Conservation (phyloP, 2,797 vertebrate genomes). For the Melanotaenia pygmaea region DNA sequence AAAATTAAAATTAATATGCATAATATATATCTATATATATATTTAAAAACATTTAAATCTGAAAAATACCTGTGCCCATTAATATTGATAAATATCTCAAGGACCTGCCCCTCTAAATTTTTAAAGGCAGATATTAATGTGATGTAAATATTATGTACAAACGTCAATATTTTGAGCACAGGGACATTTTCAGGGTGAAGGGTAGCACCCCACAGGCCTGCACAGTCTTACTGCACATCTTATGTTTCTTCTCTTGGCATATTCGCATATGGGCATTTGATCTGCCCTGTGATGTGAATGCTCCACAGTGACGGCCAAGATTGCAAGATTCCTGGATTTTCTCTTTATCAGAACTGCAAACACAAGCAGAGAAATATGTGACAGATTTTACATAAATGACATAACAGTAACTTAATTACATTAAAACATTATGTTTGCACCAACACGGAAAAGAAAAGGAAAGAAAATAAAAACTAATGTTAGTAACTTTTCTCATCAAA, state of each 20-base stretch:
- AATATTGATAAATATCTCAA: conserved; percentile 61
- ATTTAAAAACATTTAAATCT: conserved; percentile 64
- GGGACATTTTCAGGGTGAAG: conserved; percentile 48
- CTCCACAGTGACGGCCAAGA: conserved; percentile 56
- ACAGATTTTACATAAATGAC: too few species aligned
- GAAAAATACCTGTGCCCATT: conserved; percentile 62
- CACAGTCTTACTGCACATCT: conserved; percentile 32
- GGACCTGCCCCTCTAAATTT: conserved; percentile 55
- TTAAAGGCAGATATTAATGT: conserved; percentile 54
- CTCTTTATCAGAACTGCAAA: conserved; percentile 77
- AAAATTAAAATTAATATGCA: conserved; percentile 69
- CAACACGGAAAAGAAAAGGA: background rate
- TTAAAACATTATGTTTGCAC: background rate
- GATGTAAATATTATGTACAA: conserved; percentile 70
- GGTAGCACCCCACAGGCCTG: conserved; percentile 47
- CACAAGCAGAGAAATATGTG: too few species aligned
- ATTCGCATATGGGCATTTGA: background rate
- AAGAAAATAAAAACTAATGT: background rate
- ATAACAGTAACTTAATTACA: background rate
- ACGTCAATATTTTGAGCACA: conserved; percentile 72
- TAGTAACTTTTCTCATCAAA: background rate
- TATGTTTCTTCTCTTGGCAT: conserved; percentile 28
- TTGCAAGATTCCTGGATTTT: conserved; percentile 30
- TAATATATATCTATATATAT: conserved; percentile 61
- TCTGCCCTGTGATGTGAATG: conserved; percentile 31